phyloP scores from a whole-genome alignment of 2,797 vertebrate species.

The Buphagus erythrorhynchus region DNA sequence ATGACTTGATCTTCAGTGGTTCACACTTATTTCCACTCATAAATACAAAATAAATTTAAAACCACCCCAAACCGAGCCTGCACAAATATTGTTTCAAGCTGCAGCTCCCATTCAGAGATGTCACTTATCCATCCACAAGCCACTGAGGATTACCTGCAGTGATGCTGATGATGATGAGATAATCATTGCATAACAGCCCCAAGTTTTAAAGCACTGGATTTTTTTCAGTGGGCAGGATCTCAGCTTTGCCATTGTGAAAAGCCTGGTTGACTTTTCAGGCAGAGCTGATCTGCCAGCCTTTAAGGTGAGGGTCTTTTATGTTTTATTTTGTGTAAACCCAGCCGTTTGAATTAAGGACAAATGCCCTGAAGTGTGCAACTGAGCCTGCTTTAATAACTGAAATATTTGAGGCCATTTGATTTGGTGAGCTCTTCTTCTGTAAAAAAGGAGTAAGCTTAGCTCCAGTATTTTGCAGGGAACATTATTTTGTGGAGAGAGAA shows the following conservation, averaged over 20 bases:
- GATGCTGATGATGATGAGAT: too few relatives aligned
- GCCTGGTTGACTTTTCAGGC: not conserved
- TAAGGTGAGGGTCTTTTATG: not conserved
- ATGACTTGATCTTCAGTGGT: not conserved
- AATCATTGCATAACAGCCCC: rapidly evolving
- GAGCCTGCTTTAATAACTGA: not conserved
- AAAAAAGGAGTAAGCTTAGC: not conserved
- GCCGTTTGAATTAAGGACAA: not conserved
- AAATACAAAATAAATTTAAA: not conserved
- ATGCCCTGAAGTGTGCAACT: not conserved
- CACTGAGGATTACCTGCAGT: not conserved
- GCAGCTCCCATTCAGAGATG: not conserved
- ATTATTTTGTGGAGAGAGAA: not conserved
- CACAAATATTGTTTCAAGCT: not conserved
- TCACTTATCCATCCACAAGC: not conserved
- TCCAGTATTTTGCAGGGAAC: not conserved
- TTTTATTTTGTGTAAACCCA: not conserved
- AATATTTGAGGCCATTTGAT: not conserved
- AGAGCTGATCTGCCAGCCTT: not conserved
- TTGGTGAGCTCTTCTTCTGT: not conserved
- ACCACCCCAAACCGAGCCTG: rapidly evolving
- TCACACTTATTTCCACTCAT: not conserved
- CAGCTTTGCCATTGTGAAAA: not conserved
- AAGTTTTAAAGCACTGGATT: not conserved
- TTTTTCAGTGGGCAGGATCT: not conserved